A percentile compares a stretch with the other conserved stretches of the same genome.
phyloP scores from a whole-genome alignment of 2,113 vertebrate species.

The Recurvirostra avosetta region DNA sequence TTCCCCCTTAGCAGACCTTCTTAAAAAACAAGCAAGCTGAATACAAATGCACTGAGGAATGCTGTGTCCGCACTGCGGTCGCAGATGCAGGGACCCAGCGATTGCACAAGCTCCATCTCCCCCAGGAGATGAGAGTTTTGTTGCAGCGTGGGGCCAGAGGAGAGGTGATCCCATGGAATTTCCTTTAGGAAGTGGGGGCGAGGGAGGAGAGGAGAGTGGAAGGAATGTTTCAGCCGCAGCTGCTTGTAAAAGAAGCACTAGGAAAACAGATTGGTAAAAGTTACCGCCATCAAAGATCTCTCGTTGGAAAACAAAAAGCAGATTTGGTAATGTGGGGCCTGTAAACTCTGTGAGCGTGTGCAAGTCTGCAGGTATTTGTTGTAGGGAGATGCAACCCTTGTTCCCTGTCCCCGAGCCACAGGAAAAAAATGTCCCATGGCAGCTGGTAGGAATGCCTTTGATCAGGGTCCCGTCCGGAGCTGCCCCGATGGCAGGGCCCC shows the following conservation, averaged over 20 bases:
- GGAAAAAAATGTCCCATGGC: background rate
- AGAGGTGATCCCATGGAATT: slow-evolving; percentile 65
- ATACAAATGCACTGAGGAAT: background rate
- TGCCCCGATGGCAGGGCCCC: background rate
- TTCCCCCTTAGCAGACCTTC: background rate
- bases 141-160: background rate
- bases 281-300: background rate
- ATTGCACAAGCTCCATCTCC: slow-evolving; percentile 15
- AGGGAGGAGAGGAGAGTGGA: slow-evolving; percentile 43
- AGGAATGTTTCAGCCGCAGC: slow-evolving; percentile 53
- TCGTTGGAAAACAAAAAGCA: background rate
- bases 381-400: background rate
- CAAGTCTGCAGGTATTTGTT: background rate
- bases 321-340: background rate
- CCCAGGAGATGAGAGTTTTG: background rate
- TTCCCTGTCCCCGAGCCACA: background rate
- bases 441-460: slow-evolving; percentile 10
- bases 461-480: background rate
- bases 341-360: background rate
- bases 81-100: background rate
- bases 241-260: slow-evolving; percentile 43
- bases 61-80: background rate
- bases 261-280: slow-evolving; percentile 23
- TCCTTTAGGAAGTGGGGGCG: slow-evolving; percentile 62
- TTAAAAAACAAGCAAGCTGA: background rate